Evolutionary conservation across 2,888 invertebrate species (phyloP).

Genomic region (Leptogaster cylindrica): DNA sequence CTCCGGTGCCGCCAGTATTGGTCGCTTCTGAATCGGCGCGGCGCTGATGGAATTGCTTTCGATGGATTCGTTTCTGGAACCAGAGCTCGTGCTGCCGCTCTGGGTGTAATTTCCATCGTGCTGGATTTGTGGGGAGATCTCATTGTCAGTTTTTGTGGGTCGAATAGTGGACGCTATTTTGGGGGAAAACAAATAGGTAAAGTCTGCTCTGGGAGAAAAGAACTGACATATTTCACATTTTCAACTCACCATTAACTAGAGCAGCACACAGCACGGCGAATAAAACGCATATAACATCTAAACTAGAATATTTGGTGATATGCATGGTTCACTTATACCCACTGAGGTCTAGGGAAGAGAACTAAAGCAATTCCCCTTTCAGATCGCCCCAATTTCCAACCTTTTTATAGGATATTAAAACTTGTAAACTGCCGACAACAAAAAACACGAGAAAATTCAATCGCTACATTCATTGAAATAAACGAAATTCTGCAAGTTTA

Average conservation of each 20-base stretch:
- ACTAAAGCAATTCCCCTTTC: background rate
- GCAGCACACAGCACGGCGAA: conserved; percentile 19
- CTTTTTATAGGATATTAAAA: background rate
- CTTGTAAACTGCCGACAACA: background rate
- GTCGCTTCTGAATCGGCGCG: conserved; percentile 38
- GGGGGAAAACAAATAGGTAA: conserved; percentile 19
- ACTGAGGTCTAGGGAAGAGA: conserved; percentile 12
- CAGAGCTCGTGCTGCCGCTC: background rate
- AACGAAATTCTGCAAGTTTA: background rate
- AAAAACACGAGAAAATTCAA: conserved; percentile 43
- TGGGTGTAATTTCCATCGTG: conserved; percentile 4
- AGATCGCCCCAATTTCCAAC: background rate
- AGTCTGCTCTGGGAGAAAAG: too few relatives aligned
- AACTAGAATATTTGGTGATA: conserved; percentile 40
- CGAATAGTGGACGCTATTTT: conserved; percentile 40
- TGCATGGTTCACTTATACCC: conserved; percentile 39
- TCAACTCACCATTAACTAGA: conserved; percentile 41
- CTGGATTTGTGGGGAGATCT: background rate
- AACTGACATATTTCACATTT: too few relatives aligned
- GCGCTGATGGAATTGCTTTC: conserved; percentile 36
- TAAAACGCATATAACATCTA: conserved; percentile 2
- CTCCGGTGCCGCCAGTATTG: conserved; percentile 42
- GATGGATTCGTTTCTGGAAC: background rate
- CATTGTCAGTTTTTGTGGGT: conserved; percentile 13
- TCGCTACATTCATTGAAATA: conserved; percentile 28